Base-by-base conservation (phyloP, 2,888 invertebrate genomes). In the Chrysodeixis includens region DNA sequence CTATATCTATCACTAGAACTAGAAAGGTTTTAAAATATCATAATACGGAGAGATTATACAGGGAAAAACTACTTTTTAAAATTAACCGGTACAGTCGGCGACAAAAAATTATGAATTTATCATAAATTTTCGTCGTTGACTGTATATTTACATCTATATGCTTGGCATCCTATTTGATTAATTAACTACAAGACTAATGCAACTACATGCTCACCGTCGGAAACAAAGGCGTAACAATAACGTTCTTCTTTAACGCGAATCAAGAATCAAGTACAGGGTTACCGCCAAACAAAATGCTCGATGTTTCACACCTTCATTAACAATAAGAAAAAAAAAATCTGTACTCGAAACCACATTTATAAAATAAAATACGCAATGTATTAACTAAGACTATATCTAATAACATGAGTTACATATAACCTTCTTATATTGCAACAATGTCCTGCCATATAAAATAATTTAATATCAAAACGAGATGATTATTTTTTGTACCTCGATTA, bases 321-420 rank as follows among this genome's bases (percentile, higher is more conserved):
- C 26, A 26, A 64, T 51, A 63, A 58, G 57, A 46, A 30, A 55
- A 59, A 68, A 56, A 68, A 54, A 55, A 18, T 30, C 57, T 68
- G 75, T 60, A 69, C 65, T 69, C 52, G 62, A 55, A 69, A 67
- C 61, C 59, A 64, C 30, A 14, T 32, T 60, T 60, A 53, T 54
- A 62, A 76, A 71, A 54, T 63, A 40, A 71, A 72, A 74, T 69
- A 74, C 65, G 64, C 55, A 79, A 55, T 51, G 61, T 56, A 69
- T 51, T 58, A 65, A 74, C 65, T 76, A 80, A 76, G 66, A 61
- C 66, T 79, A 79, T 49, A 76, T 68, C 76, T 78, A 73, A 68
- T 56, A 74, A 69, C 69, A 71, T 62, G 76, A 81, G 78, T 78
- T 76, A 78, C 71, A 62, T 69, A 56, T 65, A 62, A 70, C 46